phyloP scores from a whole-genome alignment of 2,797 vertebrate species.

The Octomys mimax region DNA sequence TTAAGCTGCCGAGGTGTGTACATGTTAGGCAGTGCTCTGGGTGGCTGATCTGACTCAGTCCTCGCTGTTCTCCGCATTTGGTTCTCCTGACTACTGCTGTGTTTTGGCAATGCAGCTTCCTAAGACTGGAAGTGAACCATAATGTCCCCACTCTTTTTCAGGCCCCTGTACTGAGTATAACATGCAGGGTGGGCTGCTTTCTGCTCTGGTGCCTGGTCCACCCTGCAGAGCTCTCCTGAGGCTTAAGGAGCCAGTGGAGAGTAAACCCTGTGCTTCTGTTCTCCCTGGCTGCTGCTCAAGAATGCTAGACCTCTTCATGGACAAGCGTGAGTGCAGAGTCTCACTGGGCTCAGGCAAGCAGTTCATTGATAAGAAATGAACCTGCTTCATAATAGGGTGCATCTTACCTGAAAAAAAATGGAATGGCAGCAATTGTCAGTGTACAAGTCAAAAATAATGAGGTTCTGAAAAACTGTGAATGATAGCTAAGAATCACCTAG shows the following conservation, averaged over 20 bases:
- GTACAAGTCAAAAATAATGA: neutral
- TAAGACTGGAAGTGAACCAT: neutral
- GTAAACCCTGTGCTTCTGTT: neutral
- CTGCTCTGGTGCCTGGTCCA: neutral
- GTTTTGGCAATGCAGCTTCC: neutral
- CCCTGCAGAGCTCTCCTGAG: neutral
- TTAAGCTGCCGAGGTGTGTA: neutral
- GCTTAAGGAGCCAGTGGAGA: neutral
- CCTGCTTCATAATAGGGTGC: neutral
- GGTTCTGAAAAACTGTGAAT: neutral
- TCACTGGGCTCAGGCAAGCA: neutral
- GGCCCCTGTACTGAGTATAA: neutral
- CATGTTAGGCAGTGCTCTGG: neutral
- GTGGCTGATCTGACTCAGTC: too few relatives aligned
- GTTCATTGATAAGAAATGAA: neutral
- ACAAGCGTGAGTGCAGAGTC: too few relatives aligned
- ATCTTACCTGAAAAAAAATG: neutral
- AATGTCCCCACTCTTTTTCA: neutral
- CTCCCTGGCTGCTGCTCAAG: too few relatives aligned
- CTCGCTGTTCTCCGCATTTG: too few relatives aligned
- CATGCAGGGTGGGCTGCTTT: neutral
- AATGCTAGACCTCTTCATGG: neutral
- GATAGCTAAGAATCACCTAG: neutral
- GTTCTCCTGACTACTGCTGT: too few relatives aligned
- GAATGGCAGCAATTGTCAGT: neutral